Base-by-base conservation (phyloP, 2,797 vertebrate genomes). In the Acipenser ruthenus region DNA sequence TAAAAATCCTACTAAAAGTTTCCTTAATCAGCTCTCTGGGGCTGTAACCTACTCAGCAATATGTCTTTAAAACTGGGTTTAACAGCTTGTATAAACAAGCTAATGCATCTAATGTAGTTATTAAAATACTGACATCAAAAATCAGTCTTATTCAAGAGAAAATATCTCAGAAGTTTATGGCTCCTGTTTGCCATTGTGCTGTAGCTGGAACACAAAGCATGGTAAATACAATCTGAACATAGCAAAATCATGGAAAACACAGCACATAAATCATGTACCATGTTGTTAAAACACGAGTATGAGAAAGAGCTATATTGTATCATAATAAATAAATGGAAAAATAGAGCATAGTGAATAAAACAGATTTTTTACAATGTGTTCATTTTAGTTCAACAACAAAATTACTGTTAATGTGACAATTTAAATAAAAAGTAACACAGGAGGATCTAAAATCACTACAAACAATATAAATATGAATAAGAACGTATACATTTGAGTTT, bases 131-230 rank as follows among this genome's bases (percentile, higher is more conserved):
- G 67, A 59, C 50, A 68, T 68, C 18, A 64, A 23, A 65, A 59
- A 63, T 50, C 66, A 68, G 66, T 59, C 62, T 74, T 71, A 73
- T 73, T 68, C 64, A 70, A 68, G 65, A 72, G 68, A 70, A 65
- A 69, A 73, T 71, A 69, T 74, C 76, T 78, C 69, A 71, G 73
- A 76, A 75, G 75, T 78, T 76, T 75, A 70, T 62, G 56, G 65
- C 52, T 50, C 53, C 18, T 52, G 58, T 58, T 60, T 61, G 60
- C 56, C 60, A 6, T 18, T 15, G 49, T 18, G 15, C 49, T 50
- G 11, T 12, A 50, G 2, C 9, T 50, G 50, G 56, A 67, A 52
- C 48, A 50, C 61, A 65, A 62, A 50, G 63, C 66, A 56, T 60
- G 52, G 10, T 8, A 67, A 74, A 77, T 72, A 69, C 73, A 79